These are phyloP conservation scores for Cygnus buccinator DNA, from an alignment of 2,113 vertebrate species.

Conservation along the genomic window DNA sequence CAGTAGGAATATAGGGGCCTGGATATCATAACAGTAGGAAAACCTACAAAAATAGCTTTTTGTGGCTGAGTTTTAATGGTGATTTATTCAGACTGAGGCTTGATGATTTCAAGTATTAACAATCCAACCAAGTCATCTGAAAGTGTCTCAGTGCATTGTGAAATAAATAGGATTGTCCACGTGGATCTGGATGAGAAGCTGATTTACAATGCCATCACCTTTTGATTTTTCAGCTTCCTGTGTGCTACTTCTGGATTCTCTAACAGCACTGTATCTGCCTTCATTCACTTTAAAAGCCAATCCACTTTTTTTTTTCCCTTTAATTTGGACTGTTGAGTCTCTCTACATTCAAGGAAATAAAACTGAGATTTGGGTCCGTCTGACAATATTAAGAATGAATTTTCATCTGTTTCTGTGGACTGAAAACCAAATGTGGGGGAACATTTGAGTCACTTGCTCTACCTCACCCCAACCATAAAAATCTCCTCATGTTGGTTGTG, in stretches of 20 bases:
- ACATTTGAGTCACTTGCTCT: not conserved
- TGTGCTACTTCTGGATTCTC: not conserved
- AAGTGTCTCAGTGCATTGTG: not conserved
- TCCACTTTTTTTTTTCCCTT: not conserved
- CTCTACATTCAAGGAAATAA: not conserved
- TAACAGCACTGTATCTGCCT: not conserved
- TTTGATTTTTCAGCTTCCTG: not conserved
- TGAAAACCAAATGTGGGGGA: not conserved
- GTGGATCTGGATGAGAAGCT: not conserved
- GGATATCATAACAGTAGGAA: not conserved
- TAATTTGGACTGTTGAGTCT: not conserved
- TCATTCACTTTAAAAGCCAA: not conserved
- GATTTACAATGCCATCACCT: not conserved
- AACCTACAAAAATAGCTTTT: not conserved
- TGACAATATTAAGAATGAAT: not conserved
- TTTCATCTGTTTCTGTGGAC: not conserved
- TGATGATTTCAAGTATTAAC: not conserved
- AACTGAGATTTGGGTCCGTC: not conserved
- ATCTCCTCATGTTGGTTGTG: not conserved
- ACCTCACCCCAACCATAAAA: not conserved
- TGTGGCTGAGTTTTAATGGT: not conserved
- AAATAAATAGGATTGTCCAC: not conserved
- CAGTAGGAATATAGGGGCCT: not conserved
- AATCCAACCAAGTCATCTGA: not conserved
- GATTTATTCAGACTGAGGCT: not conserved